These are phyloP conservation scores for Mermis nigrescens DNA, from an alignment of 2,888 invertebrate species.

Conservation along the genomic window DNA sequence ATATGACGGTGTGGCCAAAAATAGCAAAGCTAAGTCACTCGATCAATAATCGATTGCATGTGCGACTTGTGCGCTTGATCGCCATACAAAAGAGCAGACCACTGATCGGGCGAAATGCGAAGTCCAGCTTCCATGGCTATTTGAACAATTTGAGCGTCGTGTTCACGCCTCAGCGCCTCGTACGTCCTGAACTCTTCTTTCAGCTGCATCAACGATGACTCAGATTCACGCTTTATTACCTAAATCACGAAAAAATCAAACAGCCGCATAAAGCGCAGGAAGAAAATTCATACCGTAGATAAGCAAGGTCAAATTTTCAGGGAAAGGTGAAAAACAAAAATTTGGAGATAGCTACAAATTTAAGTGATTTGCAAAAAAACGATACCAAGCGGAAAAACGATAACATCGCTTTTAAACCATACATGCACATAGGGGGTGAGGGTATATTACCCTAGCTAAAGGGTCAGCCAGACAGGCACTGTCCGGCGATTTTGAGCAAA, in stretches of 20 bases:
- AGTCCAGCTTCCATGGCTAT: slow-evolving; percentile 92
- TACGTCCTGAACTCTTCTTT: slow-evolving; percentile 71
- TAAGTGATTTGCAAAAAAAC: slow-evolving; percentile 5
- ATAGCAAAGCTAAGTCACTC: no score
- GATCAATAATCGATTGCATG: slow-evolving; percentile 57
- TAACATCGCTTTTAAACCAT: not conserved
- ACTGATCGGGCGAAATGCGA: slow-evolving; percentile 89
- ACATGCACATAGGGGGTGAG: no score
- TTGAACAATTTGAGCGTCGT: slow-evolving; percentile 93
- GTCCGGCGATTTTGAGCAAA: no score
- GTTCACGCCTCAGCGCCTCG: slow-evolving; percentile 73
- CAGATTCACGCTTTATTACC: slow-evolving; percentile 85
- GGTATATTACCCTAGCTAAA: no score
- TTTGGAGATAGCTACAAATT: no score
- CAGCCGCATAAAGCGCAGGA: not conserved
- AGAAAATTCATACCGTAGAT: not conserved
- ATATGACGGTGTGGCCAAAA: no score
- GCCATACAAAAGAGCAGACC: slow-evolving; percentile 87
- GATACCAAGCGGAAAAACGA: not conserved
- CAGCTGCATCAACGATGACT: slow-evolving; percentile 83
- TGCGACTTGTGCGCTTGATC: slow-evolving; percentile 85
- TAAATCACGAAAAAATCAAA: slow-evolving; percentile 29
- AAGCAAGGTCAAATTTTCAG: no score
- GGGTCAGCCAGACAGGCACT: no score
- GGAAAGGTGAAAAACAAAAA: no score